Percentiles rank a stretch among this genome's conserved stretches.
phyloP scores from a whole-genome alignment of 2,888 invertebrate genomes.

The Phalera bucephala region DNA sequence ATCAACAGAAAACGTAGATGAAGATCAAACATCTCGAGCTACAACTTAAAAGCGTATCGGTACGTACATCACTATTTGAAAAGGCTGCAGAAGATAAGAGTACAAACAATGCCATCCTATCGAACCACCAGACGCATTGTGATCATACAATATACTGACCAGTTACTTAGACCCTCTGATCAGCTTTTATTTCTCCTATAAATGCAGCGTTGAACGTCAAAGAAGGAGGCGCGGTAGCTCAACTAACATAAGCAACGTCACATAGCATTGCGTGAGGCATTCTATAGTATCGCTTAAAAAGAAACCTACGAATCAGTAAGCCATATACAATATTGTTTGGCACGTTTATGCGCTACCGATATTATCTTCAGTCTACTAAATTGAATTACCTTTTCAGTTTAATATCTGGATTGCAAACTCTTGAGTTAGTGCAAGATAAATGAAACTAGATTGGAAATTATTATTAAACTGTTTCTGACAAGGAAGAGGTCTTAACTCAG shows the following conservation, averaged over 20 bases:
- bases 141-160: slow-evolving; percentile 35
- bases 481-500: too few relatives aligned
- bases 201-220: background rate
- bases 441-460: too few relatives aligned
- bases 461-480: too few relatives aligned
- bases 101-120: slow-evolving; percentile 47
- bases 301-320: slow-evolving; percentile 37
- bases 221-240: slow-evolving; percentile 8
- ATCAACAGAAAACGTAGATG: too few relatives aligned
- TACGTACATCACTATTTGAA: slow-evolving; percentile 16
- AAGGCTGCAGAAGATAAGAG: slow-evolving; percentile 25
- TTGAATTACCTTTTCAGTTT: slow-evolving; percentile 35
- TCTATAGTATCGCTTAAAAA: slow-evolving; percentile 27
- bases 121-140: slow-evolving; percentile 39
- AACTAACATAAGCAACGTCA: slow-evolving; percentile 13
- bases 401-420: slow-evolving; percentile 15
- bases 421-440: too few relatives aligned
- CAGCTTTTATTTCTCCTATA: too few relatives aligned
- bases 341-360: slow-evolving; percentile 25
- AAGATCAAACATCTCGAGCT: too few relatives aligned
- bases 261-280: slow-evolving; percentile 25
- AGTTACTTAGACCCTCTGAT: slow-evolving; percentile 12
- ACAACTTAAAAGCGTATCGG: too few relatives aligned
- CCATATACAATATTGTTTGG: slow-evolving; percentile 34
- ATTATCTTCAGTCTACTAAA: slow-evolving; percentile 24